Evolutionary conservation across 2,797 vertebrate genomes (phyloP).

Genomic region (Betta splendens): DNA sequence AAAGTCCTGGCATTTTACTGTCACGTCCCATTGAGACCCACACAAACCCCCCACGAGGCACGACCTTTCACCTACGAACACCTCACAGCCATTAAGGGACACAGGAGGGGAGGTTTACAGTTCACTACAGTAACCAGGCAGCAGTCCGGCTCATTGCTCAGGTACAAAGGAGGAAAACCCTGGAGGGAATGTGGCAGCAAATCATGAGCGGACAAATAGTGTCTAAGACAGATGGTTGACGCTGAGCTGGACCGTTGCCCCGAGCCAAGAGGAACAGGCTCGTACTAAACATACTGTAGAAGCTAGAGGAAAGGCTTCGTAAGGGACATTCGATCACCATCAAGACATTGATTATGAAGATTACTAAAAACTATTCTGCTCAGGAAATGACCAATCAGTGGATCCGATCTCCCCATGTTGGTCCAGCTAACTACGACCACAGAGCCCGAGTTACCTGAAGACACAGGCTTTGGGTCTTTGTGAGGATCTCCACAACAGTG

Average conservation of each 20-base stretch:
- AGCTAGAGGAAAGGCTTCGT: conserved; percentile 54
- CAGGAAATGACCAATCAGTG: not conserved
- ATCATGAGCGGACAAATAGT: conserved; percentile 5
- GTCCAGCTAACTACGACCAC: conserved; percentile 25
- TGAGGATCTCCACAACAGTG: conserved; percentile 82
- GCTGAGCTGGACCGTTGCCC: conserved; percentile 72
- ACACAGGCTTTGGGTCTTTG: conserved; percentile 71
- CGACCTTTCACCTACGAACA: conserved; percentile 33
- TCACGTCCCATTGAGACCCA: conserved; percentile 28
- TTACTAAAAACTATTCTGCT: not conserved
- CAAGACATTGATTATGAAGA: not conserved
- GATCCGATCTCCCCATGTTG: conserved; percentile 51
- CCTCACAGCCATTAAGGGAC: conserved; percentile 34
- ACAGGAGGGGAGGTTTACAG: conserved; percentile 23
- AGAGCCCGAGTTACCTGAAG: conserved; percentile 84
- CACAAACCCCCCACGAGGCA: conserved; percentile 21
- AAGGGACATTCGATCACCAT: not conserved
- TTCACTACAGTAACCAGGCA: conserved; percentile 50
- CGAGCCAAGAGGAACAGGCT: conserved; percentile 30
- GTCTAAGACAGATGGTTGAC: conserved; percentile 22
- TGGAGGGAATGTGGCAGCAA: conserved; percentile 20
- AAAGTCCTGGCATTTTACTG: conserved; percentile 47
- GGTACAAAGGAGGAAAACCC: conserved; percentile 21
- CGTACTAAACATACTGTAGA: conserved; percentile 31
- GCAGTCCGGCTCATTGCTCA: conserved; percentile 72